Conservation (phyloP, 2,113 vertebrate species). For the Brachirus orientalis region DNA sequence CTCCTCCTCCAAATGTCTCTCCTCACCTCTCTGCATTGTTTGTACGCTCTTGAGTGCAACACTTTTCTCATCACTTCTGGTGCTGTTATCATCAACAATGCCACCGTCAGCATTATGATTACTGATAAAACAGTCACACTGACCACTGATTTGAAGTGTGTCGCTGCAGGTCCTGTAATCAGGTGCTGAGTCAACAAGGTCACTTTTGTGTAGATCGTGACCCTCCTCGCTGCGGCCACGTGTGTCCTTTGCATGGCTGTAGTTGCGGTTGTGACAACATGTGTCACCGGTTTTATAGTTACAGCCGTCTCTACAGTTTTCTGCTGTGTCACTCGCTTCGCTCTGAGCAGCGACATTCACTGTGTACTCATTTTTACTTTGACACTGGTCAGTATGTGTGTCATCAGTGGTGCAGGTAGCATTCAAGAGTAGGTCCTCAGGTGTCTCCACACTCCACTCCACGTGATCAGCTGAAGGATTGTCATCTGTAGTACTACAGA, state of each 20-base stretch:
- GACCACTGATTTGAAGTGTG: slow-evolving; percentile 16
- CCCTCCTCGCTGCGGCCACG: neutral
- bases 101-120: slow-evolving; percentile 29
- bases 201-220: neutral
- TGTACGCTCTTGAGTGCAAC: neutral
- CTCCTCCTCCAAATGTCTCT: slow-evolving; percentile 13
- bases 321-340: no score
- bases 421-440: neutral
- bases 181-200: neutral
- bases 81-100: neutral
- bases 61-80: neutral
- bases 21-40: neutral
- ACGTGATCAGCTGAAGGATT: neutral
- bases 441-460: no score
- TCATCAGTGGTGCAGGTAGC: slow-evolving; percentile 14
- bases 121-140: neutral
- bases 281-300: neutral
- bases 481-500: no score
- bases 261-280: neutral
- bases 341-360: neutral
- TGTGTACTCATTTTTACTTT: neutral
- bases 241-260: neutral
- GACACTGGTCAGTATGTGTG: slow-evolving; percentile 8
- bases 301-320: neutral
- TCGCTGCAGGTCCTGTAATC: slow-evolving; percentile 8